phyloP scores from a whole-genome alignment of 1,140 invertebrate genomes.

The Psix sp. region DNA sequence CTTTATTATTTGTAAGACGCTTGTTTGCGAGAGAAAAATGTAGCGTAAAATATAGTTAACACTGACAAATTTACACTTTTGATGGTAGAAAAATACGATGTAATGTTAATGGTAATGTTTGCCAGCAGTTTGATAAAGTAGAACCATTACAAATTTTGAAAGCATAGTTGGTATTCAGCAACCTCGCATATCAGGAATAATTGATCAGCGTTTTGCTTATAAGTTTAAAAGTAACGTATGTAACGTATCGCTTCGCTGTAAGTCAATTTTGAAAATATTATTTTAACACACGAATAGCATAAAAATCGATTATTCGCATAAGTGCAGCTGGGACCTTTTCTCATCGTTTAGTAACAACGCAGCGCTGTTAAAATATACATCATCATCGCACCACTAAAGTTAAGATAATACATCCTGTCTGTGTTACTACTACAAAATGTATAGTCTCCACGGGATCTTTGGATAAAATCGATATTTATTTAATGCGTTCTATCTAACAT shows the following conservation, averaged over 20 bases:
- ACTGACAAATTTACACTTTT: too few relatives aligned
- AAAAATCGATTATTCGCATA: conserved; percentile 40
- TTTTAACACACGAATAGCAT: conserved; percentile 27
- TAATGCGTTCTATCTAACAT: too few relatives aligned
- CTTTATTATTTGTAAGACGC: too few relatives aligned
- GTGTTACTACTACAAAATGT: conserved; percentile 29
- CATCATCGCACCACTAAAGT: conserved; percentile 21
- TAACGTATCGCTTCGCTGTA: background rate
- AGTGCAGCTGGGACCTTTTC: conserved; percentile 36
- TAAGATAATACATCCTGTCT: conserved; percentile 14
- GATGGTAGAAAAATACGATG: too few relatives aligned
- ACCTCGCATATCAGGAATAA: too few relatives aligned
- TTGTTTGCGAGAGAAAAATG: too few relatives aligned
- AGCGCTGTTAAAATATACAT: conserved; percentile 37
- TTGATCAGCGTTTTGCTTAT: too few relatives aligned
- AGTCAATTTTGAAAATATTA: conserved; percentile 31
- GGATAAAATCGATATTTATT: conserved; percentile 23
- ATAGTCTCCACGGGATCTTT: conserved; percentile 27
- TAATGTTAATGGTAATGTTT: too few relatives aligned
- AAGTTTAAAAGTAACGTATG: background rate
- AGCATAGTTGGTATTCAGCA: too few relatives aligned
- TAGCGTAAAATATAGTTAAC: too few relatives aligned
- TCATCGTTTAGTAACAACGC: conserved; percentile 42
- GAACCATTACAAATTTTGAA: too few relatives aligned
- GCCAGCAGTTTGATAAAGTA: too few relatives aligned